Evolutionary conservation across 1,140 invertebrate species (phyloP).

Genomic region (Stenopsyche tienmushanensis): DNA sequence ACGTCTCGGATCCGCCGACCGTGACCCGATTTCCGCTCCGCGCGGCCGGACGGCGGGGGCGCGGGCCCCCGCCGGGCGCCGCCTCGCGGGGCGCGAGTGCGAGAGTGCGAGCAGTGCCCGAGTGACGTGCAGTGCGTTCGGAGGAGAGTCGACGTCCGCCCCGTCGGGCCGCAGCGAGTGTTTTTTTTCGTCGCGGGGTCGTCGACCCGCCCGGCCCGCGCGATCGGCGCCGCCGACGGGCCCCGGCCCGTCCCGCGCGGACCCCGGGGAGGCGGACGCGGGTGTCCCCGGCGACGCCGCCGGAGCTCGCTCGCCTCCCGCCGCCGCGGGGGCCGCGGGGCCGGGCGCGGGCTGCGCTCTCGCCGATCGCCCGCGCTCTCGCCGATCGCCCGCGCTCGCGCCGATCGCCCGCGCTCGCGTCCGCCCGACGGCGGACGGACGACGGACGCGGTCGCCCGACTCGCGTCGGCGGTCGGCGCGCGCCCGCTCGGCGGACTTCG

Average conservation of each 20-base stretch:
- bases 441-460: no score
- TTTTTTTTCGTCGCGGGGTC: background rate
- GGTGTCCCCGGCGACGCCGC: constrained; percentile 1
- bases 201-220: background rate
- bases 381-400: background rate
- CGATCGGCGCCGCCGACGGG: background rate
- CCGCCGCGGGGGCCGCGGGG: no score
- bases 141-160: no score
- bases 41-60: background rate
- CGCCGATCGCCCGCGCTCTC: background rate
- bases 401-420: no score
- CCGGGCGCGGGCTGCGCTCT: no score
- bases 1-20: background rate
- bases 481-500: background rate
- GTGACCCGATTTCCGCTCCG: background rate
- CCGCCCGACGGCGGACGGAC: no score
- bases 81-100: background rate
- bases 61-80: background rate
- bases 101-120: background rate
- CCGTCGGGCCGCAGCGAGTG: no score
- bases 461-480: no score
- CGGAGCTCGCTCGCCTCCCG: background rate
- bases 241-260: background rate
- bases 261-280: background rate
- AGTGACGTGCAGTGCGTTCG: background rate